These are phyloP conservation scores for Oreochromis tanganicae DNA, from an alignment of 2,113 vertebrate species.

Conservation along the genomic window DNA sequence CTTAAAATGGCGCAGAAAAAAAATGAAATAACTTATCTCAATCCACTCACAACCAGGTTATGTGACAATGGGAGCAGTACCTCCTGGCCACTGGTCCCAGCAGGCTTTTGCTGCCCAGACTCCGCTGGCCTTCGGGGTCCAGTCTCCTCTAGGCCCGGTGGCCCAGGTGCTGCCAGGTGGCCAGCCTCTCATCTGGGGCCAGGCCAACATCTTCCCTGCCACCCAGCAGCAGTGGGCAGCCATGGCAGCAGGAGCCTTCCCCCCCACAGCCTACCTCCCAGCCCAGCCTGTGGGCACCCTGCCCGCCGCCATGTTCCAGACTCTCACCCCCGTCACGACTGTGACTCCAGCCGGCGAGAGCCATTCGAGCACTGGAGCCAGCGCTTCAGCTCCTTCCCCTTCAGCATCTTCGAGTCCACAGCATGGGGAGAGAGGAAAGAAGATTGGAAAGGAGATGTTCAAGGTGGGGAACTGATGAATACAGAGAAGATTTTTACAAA, in stretches of 20 bases:
- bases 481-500: not conserved
- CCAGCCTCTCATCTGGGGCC: conserved; percentile 95
- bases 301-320: conserved; percentile 96
- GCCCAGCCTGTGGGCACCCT: conserved; percentile 93
- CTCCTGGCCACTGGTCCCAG: conserved; percentile 95
- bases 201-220: conserved; percentile 90
- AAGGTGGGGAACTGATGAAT: conserved; percentile 59
- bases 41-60: conserved; percentile 79
- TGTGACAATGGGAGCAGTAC: conserved; percentile 96
- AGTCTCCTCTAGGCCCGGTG: conserved; percentile 67
- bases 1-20: not conserved
- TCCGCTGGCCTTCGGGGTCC: conserved; percentile 84
- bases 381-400: conserved; percentile 80
- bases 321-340: conserved; percentile 81
- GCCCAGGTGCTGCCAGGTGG: conserved; percentile 94
- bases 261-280: conserved; percentile 95
- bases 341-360: conserved; percentile 78
- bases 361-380: conserved; percentile 77
- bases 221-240: conserved; percentile 95
- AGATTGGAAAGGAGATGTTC: conserved; percentile 93
- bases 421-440: conserved; percentile 81
- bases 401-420: conserved; percentile 86
- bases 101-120: conserved; percentile 87
- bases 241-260: conserved; percentile 89
- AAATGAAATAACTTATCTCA: not conserved